A percentile compares a stretch with the other conserved stretches of the same genome.
Conservation (phyloP, 2,797 vertebrate genomes). For the Hemitrygon akajei region DNA sequence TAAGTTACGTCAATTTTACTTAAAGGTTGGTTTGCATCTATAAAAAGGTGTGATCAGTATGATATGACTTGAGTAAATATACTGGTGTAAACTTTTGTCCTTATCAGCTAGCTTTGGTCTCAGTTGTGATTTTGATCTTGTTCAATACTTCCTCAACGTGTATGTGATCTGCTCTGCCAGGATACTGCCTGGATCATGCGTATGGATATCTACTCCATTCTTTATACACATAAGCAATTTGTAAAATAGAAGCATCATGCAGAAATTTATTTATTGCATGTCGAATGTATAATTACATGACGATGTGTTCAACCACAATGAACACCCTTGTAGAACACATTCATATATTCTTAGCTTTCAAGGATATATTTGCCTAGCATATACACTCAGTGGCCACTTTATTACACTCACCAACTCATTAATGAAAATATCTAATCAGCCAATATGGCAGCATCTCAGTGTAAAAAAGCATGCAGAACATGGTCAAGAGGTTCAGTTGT, state of each 20-base stretch:
- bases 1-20: not conserved
- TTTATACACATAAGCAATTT: not conserved
- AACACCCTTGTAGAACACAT: not conserved
- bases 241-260: not conserved
- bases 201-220: not conserved
- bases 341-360: not conserved
- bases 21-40: not conserved
- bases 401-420: no score
- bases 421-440: no score
- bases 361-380: not conserved
- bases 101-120: not conserved
- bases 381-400: no score
- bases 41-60: not conserved
- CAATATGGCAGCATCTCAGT: no score
- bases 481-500: no score
- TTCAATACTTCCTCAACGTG: not conserved
- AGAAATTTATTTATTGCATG: not conserved
- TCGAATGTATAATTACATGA: not conserved
- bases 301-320: not conserved
- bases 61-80: not conserved
- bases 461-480: no score
- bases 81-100: not conserved
- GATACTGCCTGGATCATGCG: not conserved
- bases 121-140: not conserved
- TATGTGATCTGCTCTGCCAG: not conserved